Base-by-base conservation (phyloP, 2,113 vertebrate genomes). In the Syngnathus typhle region DNA sequence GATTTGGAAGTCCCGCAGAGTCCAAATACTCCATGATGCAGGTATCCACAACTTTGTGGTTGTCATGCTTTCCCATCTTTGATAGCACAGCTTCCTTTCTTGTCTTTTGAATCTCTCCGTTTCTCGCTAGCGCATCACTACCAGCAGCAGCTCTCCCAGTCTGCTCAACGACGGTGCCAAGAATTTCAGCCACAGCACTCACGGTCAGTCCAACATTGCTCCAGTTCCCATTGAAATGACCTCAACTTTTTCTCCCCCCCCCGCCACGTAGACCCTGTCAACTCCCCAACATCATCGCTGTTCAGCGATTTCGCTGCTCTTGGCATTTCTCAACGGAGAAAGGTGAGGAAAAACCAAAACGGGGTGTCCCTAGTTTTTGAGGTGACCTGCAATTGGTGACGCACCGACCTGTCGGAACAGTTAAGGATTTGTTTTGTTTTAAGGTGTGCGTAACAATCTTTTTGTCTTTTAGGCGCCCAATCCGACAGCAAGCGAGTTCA, bases 101-200 rank as follows among this genome's bases (percentile, higher is more conserved):
- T 60, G 12, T n/a, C 19, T 36, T 21, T 61, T n/a, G 55, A n/a
- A 47, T 64, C 5, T 60, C 69, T 73, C 38, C 19, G 8, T 39
- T 72, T 70, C 83, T 87, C 82, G 91, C 55, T 81, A 99, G 96
- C 93, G 96, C 79, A 98, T 98, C 92, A 95, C 95, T 83, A 98
- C 93, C 89, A 99, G 96, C 93, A 98, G 94, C 92, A 99, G 95
- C 76, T 98, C 96, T 70, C 95, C 96, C 61, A 98, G 96, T 91
- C 95, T 98, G 90, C 91, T 98, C 69, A 98, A 94, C 71, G 96
- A 99, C 83, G 94, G 96, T 98, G 95, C 95, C 94, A 99, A 99
- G 93, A 94, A 93, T 81, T 99, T 82, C 58, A 91, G 87, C 85
- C 91, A 98, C 61, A 87, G 92, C 89, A 83, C 93, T 90, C 96